Base-by-base conservation (phyloP, 2,113 vertebrate species). In the Saguinus midas region DNA sequence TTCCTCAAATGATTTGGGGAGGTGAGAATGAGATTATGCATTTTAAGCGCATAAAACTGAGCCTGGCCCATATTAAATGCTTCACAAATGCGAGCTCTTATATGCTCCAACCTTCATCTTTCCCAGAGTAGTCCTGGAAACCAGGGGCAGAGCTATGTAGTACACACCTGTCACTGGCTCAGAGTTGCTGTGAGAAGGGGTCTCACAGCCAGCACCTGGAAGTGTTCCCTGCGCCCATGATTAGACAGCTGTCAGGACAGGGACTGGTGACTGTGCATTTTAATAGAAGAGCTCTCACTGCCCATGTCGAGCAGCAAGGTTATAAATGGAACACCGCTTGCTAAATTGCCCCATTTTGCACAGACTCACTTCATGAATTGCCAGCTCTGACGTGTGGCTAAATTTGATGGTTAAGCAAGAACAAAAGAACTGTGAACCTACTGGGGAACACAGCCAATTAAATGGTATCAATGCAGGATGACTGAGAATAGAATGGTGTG, bases 321-420 rank as follows among this genome's bases (percentile, higher is more conserved):
- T 16, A 0, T 84, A 96, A 93, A 96, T 91, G 6, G 94, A 97
- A 94, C 87, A 89, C 40, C 5, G 40, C 55, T 96, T 35, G 95
- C 96, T 97, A 95, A 95, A 52, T 58, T 25, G 96, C 85, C 80
- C 40, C 55, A 45, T 86, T 91, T 91, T 96, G 93, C 92, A 90
- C 73, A 90, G 85, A 58, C 70, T 97, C 80, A 82, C 76, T 78
- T 94, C 73, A 5, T 84, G 73, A 96, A 14, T 37, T 93, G 43
- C 6, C 1, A 5, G 1, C 32, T 94, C 72, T 90, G 27, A 76
- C 1, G 13, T 27, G 48, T 20, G 58, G 90, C 86, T 93, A 61
- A 55, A 80, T 92, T 93, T 88, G 82, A 95, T 80, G 14, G 4
- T 72, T 83, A 61, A 93, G 81, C 48, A 68, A 73, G 83, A 93